Evolutionary conservation across 2,888 invertebrate species (phyloP).

Genomic region (Brachyopa scutellaris): DNA sequence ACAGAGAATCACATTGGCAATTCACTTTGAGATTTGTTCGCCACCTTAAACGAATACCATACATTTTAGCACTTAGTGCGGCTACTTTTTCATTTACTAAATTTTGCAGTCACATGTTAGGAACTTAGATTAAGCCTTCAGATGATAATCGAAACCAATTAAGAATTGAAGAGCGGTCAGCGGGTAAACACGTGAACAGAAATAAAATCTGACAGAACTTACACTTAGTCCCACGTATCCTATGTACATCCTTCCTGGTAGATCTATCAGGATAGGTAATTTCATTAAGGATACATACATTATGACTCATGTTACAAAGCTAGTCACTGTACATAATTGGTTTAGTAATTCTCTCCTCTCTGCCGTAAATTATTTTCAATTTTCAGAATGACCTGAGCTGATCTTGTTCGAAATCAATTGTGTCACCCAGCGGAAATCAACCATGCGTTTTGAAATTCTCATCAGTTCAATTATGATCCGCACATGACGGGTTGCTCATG

Average conservation of each 20-base stretch:
- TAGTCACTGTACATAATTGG: too few species aligned
- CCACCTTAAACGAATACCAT: too few species aligned
- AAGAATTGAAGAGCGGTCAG: neutral
- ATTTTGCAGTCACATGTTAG: neutral
- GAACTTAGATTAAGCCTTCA: neutral
- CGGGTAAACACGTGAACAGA: too few species aligned
- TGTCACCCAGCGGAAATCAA: slow-evolving; percentile 16
- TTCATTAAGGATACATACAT: too few species aligned
- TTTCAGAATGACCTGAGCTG: neutral
- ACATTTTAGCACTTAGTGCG: neutral
- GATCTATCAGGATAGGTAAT: too few species aligned
- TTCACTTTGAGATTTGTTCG: too few species aligned
- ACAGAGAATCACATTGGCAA: neutral
- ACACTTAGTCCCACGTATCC: too few species aligned
- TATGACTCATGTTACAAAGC: too few species aligned
- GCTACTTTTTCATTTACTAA: neutral
- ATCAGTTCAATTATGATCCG: slow-evolving; percentile 12
- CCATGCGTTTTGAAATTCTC: neutral
- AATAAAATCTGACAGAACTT: too few species aligned
- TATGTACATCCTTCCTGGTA: too few species aligned
- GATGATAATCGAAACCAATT: neutral
- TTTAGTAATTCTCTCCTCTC: neutral
- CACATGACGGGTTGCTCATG: too few species aligned
- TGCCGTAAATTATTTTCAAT: neutral
- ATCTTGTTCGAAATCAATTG: neutral